Base-by-base conservation (phyloP, 2,888 invertebrate genomes). In the Perdita meconis region DNA sequence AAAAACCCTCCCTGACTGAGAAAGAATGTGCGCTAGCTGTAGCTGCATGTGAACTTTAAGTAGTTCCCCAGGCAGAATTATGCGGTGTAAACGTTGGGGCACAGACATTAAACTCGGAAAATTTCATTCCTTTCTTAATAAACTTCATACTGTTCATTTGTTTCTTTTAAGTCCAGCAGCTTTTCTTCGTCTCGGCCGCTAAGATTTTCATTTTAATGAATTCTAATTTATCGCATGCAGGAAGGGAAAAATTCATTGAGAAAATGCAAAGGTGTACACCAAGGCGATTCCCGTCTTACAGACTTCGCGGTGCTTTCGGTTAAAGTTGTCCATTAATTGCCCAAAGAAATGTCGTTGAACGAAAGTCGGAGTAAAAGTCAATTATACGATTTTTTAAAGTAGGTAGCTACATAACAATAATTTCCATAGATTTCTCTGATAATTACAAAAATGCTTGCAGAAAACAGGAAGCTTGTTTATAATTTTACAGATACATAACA, bases 91-190 rank as follows among this genome's bases (percentile, higher is more conserved):
- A 69, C 78, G 67, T 69, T 59, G 40, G 57, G 36, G 38, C 40
- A 30, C 26, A 26, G 51, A 78, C 56, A 78, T 78, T 81, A 82
- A 81, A 82, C 66, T 56, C 63, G 55, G 80, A 78, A 66, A 81
- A 78, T 82, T 78, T 73, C 73, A 82, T 73, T 73, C 72, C 73
- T 67, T 69, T 44, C 51, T 47, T 56, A 63, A 59, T 74, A 74
- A 80, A 81, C 67, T 81, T 77, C 55, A 47, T 16, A 38, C 50
- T 47, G 36, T 57, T 38, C 63, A 56, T 65, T 77, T 78, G 66
- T 77, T 64, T 61, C 36, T 81, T 56, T 71, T 77, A 65, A 71
- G 47, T 55, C 26, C 4, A 24, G 8, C n/a, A 0, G 16, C 36
- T 42, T 57, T 57, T 61, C 26, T 44, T n/a, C 40, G 36, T 71